Evolutionary conservation across 1,140 invertebrate species (phyloP).

Genomic region (Leptopilina boulardi): DNA sequence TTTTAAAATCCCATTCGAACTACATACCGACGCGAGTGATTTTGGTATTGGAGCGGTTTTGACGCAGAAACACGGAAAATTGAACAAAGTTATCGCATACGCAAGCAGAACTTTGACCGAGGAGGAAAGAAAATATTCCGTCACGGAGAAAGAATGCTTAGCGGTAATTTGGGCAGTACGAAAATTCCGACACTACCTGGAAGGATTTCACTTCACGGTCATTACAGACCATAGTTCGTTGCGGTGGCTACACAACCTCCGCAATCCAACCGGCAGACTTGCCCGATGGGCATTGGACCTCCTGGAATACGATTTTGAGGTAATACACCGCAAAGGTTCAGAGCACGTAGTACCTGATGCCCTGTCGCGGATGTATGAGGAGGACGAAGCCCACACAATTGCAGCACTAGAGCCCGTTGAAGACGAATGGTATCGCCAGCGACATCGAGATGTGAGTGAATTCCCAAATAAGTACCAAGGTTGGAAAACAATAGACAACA

Average conservation of each 20-base stretch:
- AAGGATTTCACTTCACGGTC: conserved; percentile 2
- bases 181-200: conserved; percentile 34
- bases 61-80: conserved; percentile 38
- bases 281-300: conserved; percentile 56
- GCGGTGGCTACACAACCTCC: conserved; percentile 46
- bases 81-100: conserved; percentile 43
- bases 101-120: conserved; percentile 15
- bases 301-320: conserved; percentile 30
- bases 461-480: neutral
- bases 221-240: neutral
- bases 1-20: conserved; percentile 37
- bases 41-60: neutral
- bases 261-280: conserved; percentile 61
- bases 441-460: neutral
- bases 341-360: conserved; percentile 40
- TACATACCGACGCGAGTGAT: conserved; percentile 49
- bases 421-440: conserved; percentile 35
- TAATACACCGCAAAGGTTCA: conserved; percentile 37
- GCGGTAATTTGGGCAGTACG: conserved; percentile 25
- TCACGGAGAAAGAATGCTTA: conserved; percentile 48
- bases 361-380: conserved; percentile 41
- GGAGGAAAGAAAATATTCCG: conserved; percentile 43
- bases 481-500: neutral
- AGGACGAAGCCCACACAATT: neutral
- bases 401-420: neutral